Evolutionary conservation across 2,797 vertebrate species (phyloP), one percentile per base, ranked within the genome.

Genomic region (Podargus strigoides): DNA sequence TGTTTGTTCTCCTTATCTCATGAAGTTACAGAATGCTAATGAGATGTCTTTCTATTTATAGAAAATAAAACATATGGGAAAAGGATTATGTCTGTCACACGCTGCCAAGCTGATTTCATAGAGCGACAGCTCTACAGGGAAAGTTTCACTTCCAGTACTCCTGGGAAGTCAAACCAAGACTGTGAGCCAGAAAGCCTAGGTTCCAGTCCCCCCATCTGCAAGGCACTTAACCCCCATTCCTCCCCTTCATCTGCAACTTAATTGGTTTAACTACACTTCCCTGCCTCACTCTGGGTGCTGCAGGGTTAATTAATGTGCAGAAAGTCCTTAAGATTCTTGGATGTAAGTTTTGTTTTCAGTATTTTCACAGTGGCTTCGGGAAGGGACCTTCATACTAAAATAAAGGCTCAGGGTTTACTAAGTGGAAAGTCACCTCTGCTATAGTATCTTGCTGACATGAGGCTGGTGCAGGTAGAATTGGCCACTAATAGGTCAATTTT

Each of bases 11-110:
- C 87, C 89, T 96, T 96, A 95, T 94, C 94, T 93, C 89, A 56
- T 9, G 19, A 85, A 93, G 92, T 92, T 93, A 86, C 39, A 32
- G 95, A 94, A 96, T 95, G 96, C 58, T 96, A 96, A 95, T 95
- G 96, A 96, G 89, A 42, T 39, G 64, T 59, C 68, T 77, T 94
- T 84, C 81, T 96, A 92, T 93, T 95, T 85, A 96, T 96, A 92
- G 94, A 91, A 97, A 95, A 91, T 90, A 95, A 95, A 97, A 96
- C 95, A 96, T 96, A 95, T 96, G 96, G 95, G 95, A 85, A 90
- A 96, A 96, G 93, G 96, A 97, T 96, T 97, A 95, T 94, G 92
- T 70, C 76, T 95, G 87, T 96, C 94, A 93, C 91, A 95, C 58
- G 8, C 84, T 96, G 96, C 96, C 97, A 97, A 95, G 90, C 81